Conservation (phyloP, 2,888 invertebrate species). For the Poecilus cupreus region DNA sequence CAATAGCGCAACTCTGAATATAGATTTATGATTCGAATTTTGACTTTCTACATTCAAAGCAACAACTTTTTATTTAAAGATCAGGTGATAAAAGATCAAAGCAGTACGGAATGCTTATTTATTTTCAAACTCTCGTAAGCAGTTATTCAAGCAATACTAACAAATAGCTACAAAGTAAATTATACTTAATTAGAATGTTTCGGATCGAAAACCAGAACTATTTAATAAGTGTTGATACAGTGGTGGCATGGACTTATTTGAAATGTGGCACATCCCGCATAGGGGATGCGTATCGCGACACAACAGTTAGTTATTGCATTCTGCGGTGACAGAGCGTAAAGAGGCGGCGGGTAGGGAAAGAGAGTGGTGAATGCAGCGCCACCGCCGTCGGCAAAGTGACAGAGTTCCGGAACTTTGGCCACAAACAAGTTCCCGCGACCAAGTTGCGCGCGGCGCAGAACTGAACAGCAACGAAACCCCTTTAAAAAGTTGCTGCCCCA, state of each 20-base stretch:
- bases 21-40: constrained; percentile 22
- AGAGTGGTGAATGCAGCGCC: not conserved
- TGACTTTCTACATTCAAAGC: constrained; percentile 16
- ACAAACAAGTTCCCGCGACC: constrained; percentile 25
- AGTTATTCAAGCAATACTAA: not conserved
- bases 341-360: not conserved
- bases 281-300: constrained; percentile 25
- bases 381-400: constrained; percentile 36
- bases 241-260: constrained; percentile 1
- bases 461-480: constrained; percentile 2
- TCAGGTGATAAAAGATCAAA: not conserved
- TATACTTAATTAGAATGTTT: constrained; percentile 9
- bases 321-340: constrained; percentile 51
- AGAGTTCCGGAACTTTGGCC: constrained; percentile 41
- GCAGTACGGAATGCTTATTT: constrained; percentile 18
- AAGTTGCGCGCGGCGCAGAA: not conserved
- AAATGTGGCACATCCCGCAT: constrained; percentile 16
- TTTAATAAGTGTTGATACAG: constrained; percentile 43
- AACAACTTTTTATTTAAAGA: constrained; percentile 12
- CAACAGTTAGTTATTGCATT: constrained; percentile 58
- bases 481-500: constrained; percentile 48
- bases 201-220: not conserved
- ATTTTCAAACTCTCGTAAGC: not conserved
- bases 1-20: not conserved
- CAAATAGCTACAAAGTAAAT: not conserved